Evolutionary conservation across 2,113 vertebrate genomes (phyloP).

Genomic region (Hippolais icterina): DNA sequence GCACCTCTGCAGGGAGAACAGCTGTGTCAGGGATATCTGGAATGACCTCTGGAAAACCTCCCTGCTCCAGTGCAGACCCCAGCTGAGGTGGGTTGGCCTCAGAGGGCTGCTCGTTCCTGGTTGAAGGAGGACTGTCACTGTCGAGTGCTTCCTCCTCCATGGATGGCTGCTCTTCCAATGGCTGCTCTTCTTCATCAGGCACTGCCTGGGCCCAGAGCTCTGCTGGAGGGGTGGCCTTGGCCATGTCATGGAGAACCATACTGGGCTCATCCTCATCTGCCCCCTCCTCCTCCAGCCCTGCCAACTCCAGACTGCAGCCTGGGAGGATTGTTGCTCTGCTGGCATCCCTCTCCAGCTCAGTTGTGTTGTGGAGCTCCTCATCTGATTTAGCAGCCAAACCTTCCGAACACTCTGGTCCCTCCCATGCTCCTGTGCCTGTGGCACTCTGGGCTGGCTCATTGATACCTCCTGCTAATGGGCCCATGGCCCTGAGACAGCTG

Average conservation of each 20-base stretch:
- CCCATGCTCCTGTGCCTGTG: accelerated
- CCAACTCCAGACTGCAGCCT: not conserved
- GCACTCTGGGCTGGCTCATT: not conserved
- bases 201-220: not conserved
- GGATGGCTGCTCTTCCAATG: accelerated
- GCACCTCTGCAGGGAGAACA: not conserved
- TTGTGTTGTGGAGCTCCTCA: accelerated
- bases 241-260: accelerated
- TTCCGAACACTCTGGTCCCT: accelerated
- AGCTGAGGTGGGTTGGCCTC: accelerated
- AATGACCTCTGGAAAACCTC: accelerated
- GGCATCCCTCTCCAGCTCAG: accelerated
- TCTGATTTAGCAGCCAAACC: not conserved
- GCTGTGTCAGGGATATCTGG: accelerated
- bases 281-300: not conserved
- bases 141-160: not conserved
- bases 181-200: not conserved
- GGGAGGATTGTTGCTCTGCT: not conserved
- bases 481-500: accelerated
- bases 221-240: accelerated
- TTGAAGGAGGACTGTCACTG: accelerated
- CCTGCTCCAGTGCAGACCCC: not conserved
- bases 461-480: accelerated
- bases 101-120: accelerated
- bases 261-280: not conserved